Base-by-base conservation (phyloP, 2,888 invertebrate species). In the Himalopsyche anomala region DNA sequence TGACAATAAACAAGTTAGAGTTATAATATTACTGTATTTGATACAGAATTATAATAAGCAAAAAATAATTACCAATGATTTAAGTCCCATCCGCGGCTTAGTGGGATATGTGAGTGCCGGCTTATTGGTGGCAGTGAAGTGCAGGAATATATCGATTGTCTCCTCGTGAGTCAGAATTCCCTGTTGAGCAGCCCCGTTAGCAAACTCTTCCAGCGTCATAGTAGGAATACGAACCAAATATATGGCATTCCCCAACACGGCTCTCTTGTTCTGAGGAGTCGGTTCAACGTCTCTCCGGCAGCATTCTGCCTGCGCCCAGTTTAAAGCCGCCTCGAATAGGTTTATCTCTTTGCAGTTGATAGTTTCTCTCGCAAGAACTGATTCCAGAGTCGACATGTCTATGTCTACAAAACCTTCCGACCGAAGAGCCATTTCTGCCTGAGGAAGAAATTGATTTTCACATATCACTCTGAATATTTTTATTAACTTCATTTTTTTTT, bases 341-440 rank as follows among this genome's bases (percentile, higher is more conserved):
- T 97, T 96, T 89, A 97, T 96, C 93, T 99, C 99, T 91, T 97
- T 97, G 91, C 98, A 98, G 92, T 99, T 99, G 80, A 99, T 94
- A 4, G 99, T 98, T 92, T 99, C 99, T 89, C 99, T 95, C 84
- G 96, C 96, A 89, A 99, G 94, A 89, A 99, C 98, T 87, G 97
- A 97, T 91, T 98, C 97, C 90, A 99, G 94, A 42, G 99, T 99
- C 89, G 97, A 96, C 90, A 97, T 95, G 92, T 99, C 99, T 90
- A 99, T 98, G 91, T 99, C 99, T 89, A 97, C 96, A 93, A 99
- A 99, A 89, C 98, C 98, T 90, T 99, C 99, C 0, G 98, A 98
- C 89, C 96, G 96, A 89, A 99, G 94, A 86, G 99, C 98, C 96
- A 99, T 97, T 93, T 98, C 98, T 90, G 99, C 98, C 97, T 97